phyloP scores from a whole-genome alignment of 2,888 invertebrate species.

The Endotricha flammealis region DNA sequence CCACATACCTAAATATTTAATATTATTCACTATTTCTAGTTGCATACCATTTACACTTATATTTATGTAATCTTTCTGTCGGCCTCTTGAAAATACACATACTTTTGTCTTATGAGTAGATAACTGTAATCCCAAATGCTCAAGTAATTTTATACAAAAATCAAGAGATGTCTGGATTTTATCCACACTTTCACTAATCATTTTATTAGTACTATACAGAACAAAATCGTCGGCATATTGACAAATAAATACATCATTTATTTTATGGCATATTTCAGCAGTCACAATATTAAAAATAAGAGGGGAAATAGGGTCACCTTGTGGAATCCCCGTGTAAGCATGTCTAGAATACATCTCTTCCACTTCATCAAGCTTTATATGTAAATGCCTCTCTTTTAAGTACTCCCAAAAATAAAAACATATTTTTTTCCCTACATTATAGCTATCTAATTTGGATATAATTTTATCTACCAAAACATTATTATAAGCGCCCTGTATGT shows the following conservation, averaged over 20 bases:
- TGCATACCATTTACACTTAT: background rate
- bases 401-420: background rate
- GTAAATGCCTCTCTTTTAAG: background rate
- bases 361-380: background rate
- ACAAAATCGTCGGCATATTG: background rate
- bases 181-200: background rate
- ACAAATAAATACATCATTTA: background rate
- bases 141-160: background rate
- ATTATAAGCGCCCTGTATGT: background rate
- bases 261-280: background rate
- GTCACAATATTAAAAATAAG: background rate
- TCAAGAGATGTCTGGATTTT: background rate
- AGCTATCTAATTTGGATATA: background rate
- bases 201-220: background rate
- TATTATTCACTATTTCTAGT: background rate
- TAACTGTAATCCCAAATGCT: background rate
- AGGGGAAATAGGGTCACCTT: background rate
- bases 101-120: background rate
- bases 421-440: background rate
- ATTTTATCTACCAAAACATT: background rate
- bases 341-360: background rate
- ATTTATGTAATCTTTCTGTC: background rate
- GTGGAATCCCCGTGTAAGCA: background rate
- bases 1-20: background rate
- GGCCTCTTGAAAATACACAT: background rate